Base-by-base conservation (phyloP, 2,113 vertebrate genomes). In the Tiliqua scincoides region DNA sequence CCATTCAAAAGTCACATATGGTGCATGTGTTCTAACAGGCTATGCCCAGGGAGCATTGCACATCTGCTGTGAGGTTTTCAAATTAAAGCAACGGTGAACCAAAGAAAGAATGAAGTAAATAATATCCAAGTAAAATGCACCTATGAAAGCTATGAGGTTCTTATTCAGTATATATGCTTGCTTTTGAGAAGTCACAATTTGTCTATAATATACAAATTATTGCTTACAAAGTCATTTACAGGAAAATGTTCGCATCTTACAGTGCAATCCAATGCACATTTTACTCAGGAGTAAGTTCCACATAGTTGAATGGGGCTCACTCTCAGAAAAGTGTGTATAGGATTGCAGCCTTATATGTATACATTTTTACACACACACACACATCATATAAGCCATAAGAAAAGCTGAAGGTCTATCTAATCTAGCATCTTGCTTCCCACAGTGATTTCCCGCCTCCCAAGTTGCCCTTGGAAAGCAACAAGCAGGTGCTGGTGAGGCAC, bases 1-100 rank as follows among this genome's bases (percentile, higher is more conserved):
- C 82, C 40, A 48, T 80, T 84, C 11, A 52, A 30, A 57, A 37
- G 40, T 88, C 62, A 17, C 59, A 32, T 87, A 87, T 3, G 23
- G 35, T 81, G 54, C 59, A 73, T 77, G 70, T 87, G 81, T 65
- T 91, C 35, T 86, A 37, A 79, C 63, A 87, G 23, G 10, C 67
- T 77, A 48, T 18, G 21, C 18, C 62, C 76, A 86, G 91, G 59
- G 67, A 89, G 84, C 5, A 76, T 8, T 76, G 14, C 67, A 74
- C 37, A 89, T 67, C 52, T 83, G 59, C 57, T 88, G 32, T 20
- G 75, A 84, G 65, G 76, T 71, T 4, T 85, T 71, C 57, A 89
- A 37, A 0, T 54, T 82, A 37, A 67, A 59, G 67, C 23, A 70
- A 88, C 73, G 6, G 30, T 30, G 37, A 7, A 52, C 25, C 61